These are phyloP conservation scores for Drosophila nigricruria DNA, from an alignment of 2,888 invertebrate species.

Conservation along the genomic window DNA sequence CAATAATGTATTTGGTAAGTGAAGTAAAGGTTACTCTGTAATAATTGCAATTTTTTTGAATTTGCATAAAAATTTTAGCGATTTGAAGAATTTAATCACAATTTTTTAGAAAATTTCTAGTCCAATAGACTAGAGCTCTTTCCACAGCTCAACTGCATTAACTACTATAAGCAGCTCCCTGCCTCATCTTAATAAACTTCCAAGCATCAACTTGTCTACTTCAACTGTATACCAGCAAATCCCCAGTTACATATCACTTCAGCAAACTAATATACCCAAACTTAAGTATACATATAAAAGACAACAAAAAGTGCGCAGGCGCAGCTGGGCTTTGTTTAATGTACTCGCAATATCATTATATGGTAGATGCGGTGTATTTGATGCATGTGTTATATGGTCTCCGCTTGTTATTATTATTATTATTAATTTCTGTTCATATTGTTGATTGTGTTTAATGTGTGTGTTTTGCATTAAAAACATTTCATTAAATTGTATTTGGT, in stretches of 20 bases:
- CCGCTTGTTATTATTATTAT: slow-evolving; percentile 23
- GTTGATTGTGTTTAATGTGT: slow-evolving; percentile 16
- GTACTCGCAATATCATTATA: slow-evolving; percentile 29
- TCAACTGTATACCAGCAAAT: too few relatives aligned
- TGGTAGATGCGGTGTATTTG: slow-evolving; percentile 7
- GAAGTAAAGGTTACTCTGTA: too few relatives aligned
- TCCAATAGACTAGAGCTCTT: too few relatives aligned
- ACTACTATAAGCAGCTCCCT: too few relatives aligned
- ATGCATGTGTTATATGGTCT: slow-evolving; percentile 23
- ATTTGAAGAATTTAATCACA: too few relatives aligned
- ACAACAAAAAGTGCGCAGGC: slow-evolving; percentile 39
- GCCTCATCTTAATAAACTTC: too few relatives aligned
- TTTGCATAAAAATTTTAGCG: too few relatives aligned
- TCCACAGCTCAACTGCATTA: too few relatives aligned
- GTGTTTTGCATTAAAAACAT: slow-evolving; percentile 44
- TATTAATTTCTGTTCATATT: slow-evolving; percentile 15
- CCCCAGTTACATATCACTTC: not conserved
- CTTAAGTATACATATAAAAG: not conserved
- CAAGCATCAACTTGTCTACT: too few relatives aligned
- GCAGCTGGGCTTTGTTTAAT: slow-evolving; percentile 22
- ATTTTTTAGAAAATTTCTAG: too few relatives aligned
- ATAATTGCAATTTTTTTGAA: too few relatives aligned
- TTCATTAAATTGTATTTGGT: slow-evolving; percentile 46
- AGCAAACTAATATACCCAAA: not conserved
- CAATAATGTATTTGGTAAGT: too few relatives aligned